Evolutionary conservation across 1,140 invertebrate species (phyloP), one percentile per base, ranked within the genome.

Genomic region (Formica selysi): DNA sequence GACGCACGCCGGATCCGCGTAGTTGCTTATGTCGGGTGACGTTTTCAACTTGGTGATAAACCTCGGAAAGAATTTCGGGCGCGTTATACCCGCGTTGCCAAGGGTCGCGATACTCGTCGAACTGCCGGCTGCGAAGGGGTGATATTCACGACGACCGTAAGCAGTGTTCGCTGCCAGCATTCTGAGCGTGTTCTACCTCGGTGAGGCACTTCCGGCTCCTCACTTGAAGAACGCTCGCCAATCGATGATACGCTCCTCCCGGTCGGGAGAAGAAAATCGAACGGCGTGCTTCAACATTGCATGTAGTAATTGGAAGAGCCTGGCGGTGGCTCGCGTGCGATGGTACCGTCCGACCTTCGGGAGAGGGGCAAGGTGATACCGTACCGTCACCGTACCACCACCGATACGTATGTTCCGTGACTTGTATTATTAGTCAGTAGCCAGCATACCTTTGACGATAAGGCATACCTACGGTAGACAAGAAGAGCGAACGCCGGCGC

Each of bases 271-370:
- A 85, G 91, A 88, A 89, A 92, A 91, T 88, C 74, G 90, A 92
- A 93, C 80, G 86, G 16, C 16, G 80, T 64, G 54, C 70, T 54
- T 86, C 32, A 87, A 57, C 73, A 85, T 83, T 67, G 81, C 0
- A 48, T 16, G 44, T 48, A 48, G 13, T 73, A 89, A 74, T 80
- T 81, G 91, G 89, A 81, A 84, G 93, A 92, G 91, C 89, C 92
- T 93, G 93, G 93, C 80, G 91, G 92, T 91, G 91, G 92, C 92
- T 94, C 91, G 93, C 93, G 92, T 94, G 93, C 79, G 64, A 73
- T 71, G 76, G 86, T 91, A 87, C 91, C 88, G 91, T 94, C 86
- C 91, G 87, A 90, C 73, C 86, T 87, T 89, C 54, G 51, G 3
- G 10, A 67, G 29, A 86, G 92, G 79, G 91, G 93, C 89, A 93